Percentiles rank a stretch among this genome's conserved stretches.
phyloP scores from a whole-genome alignment of 2,888 invertebrate species.

The Notodonta dromedarius region DNA sequence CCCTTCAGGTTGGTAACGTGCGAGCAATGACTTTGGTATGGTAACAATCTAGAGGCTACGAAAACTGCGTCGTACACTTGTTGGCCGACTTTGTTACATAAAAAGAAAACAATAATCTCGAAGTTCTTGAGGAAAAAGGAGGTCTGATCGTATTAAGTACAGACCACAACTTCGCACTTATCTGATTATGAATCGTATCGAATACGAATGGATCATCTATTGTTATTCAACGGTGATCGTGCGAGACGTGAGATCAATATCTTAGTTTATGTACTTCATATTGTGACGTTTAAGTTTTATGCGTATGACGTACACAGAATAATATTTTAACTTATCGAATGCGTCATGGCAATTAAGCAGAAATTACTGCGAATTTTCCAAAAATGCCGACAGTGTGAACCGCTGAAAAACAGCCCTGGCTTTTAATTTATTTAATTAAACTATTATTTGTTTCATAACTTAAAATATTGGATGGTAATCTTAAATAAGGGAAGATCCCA shows the following conservation, averaged over 20 bases:
- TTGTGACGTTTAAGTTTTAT: conserved; percentile 57
- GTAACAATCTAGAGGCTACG: too few species aligned
- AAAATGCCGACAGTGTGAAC: not conserved
- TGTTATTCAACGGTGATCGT: conserved; percentile 66
- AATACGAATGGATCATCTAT: conserved; percentile 60
- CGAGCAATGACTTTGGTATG: too few species aligned
- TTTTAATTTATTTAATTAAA: not conserved
- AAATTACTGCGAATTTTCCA: not conserved
- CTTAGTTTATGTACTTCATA: conserved; percentile 58
- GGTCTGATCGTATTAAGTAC: not conserved
- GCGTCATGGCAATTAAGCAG: not conserved
- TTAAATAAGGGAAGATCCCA: not conserved
- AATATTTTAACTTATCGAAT: conserved; percentile 4
- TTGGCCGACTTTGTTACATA: too few species aligned
- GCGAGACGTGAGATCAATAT: conserved; percentile 69
- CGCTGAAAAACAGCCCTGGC: not conserved
- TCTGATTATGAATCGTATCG: conserved; percentile 56
- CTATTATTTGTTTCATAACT: not conserved
- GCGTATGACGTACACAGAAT: conserved; percentile 33
- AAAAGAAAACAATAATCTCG: too few species aligned
- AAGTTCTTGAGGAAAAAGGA: not conserved
- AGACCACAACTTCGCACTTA: conserved; percentile 43
- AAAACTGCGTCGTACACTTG: too few species aligned
- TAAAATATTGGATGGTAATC: not conserved
- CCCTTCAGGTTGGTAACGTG: too few species aligned